Evolutionary conservation across 2,888 invertebrate species (phyloP).

Genomic region (Aelia acuminata): DNA sequence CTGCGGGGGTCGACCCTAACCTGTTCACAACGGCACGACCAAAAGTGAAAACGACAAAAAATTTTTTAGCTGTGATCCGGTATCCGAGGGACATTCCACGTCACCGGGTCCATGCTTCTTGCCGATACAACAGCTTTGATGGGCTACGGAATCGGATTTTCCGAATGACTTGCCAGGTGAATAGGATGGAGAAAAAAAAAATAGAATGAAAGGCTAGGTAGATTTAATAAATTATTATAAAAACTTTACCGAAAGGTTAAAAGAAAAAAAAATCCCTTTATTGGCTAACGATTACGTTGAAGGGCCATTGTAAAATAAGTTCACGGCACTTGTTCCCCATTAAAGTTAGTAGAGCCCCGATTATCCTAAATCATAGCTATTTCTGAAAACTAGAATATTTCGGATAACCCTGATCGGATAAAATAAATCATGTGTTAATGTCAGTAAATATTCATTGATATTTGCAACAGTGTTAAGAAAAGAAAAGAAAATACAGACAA

Average conservation of each 20-base stretch:
- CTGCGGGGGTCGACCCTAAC: constrained; percentile 1
- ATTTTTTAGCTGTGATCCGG: constrained; percentile 24
- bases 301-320: background rate
- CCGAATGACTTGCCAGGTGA: background rate
- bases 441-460: no score
- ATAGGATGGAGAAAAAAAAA: background rate
- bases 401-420: no score
- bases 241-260: background rate
- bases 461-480: no score
- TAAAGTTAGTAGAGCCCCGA: no score
- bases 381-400: no score
- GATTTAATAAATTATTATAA: background rate
- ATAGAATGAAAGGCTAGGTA: background rate
- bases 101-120: background rate
- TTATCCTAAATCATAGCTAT: no score
- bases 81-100: constrained; percentile 32
- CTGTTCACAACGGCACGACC: constrained; percentile 32
- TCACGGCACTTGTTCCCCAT: background rate
- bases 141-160: background rate
- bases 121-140: background rate
- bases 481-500: no score
- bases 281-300: background rate
- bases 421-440: no score
- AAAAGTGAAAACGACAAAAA: constrained; percentile 32
- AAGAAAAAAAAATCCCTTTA: background rate